Base-by-base conservation (phyloP, 2,113 vertebrate species). In the Jacana jacana region DNA sequence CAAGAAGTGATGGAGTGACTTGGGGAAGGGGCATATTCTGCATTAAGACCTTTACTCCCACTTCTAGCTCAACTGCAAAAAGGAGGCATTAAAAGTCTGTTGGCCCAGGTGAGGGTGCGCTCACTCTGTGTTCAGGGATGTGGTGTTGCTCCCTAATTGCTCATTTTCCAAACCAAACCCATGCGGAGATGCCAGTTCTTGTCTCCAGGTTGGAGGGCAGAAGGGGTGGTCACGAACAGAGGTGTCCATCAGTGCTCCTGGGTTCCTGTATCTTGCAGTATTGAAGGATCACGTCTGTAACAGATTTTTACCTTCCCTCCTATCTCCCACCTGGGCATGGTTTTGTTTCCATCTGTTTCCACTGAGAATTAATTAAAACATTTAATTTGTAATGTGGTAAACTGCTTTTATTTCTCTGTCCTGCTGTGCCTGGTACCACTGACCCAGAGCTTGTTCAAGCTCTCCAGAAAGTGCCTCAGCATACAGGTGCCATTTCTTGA, bases 101-200 rank as follows among this genome's bases (percentile, higher is more conserved):
- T 79, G 51, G 22, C 55, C 39, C 5, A 3, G 11, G 7, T 4
- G 13, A 89, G 28, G 13, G 12, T 83, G 7, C 1, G 0, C 31
- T 82, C 35, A 2, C 48, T 17, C 31, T 35, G 35, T 1, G 2
- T 64, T 84, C 42, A 33, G 75, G 33, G 54, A 5, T 70, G 31
- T 1, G 9, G 6, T 3, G 2, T 8, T 2, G 2, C 20, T 76
- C 33, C 39, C 2, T 33, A 3, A 28, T 79, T 75, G 66, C 61
- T 14, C 18, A 1, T 7, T 39, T 77, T 19, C 54, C 35, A 40
- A 31, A 68, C 10, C 13, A 80, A 83, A 81, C 52, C 19, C 17
- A 4, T 0, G 8, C 0, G 22, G 64, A 49, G 17, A 48, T 42
- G 27, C 24, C 30, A 10, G 33, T 16, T 40, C 15, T 28, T 6